Conservation (phyloP, 1,140 invertebrate genomes). For the Reticulitermes speratus region DNA sequence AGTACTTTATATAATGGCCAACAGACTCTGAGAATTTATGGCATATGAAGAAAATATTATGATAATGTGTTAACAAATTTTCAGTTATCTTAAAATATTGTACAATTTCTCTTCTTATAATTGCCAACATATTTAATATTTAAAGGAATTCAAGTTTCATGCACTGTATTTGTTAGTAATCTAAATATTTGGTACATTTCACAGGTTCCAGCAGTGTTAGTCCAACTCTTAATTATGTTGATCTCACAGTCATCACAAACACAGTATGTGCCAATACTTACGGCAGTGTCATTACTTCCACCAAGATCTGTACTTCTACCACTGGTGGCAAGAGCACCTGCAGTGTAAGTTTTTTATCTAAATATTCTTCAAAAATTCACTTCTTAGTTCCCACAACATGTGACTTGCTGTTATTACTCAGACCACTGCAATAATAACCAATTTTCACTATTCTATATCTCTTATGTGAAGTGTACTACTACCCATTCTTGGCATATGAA, state of each 20-base stretch:
- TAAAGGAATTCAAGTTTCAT: neutral
- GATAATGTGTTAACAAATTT: no score
- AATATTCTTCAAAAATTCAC: no score
- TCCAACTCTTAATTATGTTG: constrained; percentile 8
- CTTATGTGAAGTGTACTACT: no score
- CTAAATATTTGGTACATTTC: neutral
- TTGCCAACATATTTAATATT: neutral
- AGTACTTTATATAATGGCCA: no score
- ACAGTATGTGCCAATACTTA: constrained; percentile 22
- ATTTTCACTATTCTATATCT: no score
- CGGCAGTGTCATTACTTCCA: constrained; percentile 18
- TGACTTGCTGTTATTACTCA: no score
- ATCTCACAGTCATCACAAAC: constrained; percentile 28
- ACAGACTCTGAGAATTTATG: no score
- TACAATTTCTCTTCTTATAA: neutral
- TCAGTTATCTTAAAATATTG: neutral
- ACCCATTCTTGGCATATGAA: no score
- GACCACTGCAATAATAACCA: no score
- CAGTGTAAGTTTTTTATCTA: constrained; percentile 30
- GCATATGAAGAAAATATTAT: no score
- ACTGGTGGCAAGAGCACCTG: constrained; percentile 27
- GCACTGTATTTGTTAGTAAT: neutral
- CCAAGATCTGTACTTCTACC: constrained; percentile 22
- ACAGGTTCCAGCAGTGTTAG: constrained; percentile 24
- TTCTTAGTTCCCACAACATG: no score